A percentile compares a stretch with the other conserved stretches of the same genome.
phyloP scores from a whole-genome alignment of 2,113 vertebrate species.

The Leucopternis melanops region DNA sequence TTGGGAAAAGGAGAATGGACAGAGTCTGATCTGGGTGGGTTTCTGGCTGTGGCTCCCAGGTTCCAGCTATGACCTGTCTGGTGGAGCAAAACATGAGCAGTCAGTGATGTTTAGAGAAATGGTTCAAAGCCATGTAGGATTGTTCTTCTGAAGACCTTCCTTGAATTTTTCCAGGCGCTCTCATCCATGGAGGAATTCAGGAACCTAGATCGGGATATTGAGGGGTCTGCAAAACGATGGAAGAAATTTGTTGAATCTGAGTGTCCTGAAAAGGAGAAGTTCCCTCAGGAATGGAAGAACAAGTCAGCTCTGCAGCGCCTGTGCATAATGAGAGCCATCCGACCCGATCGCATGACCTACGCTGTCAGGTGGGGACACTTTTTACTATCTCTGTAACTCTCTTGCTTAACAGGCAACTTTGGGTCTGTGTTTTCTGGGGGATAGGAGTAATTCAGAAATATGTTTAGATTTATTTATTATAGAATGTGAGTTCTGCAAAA shows the following conservation, averaged over 20 bases:
- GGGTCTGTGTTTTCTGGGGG: not conserved
- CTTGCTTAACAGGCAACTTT: too few relatives aligned
- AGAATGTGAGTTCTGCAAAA: not conserved
- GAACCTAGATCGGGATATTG: slow-evolving; percentile 90
- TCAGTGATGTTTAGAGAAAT: not conserved
- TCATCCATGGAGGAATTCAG: slow-evolving; percentile 87
- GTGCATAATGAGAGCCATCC: slow-evolving; percentile 84
- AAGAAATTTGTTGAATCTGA: slow-evolving; percentile 92
- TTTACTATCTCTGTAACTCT: not conserved
- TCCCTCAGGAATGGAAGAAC: slow-evolving; percentile 96
- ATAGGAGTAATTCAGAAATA: not conserved
- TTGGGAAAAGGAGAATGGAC: not conserved
- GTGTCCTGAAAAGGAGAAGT: slow-evolving; percentile 91
- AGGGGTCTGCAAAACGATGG: slow-evolving; percentile 92
- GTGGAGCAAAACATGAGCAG: not conserved
- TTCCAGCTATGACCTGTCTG: not conserved
- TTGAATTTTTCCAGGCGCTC: slow-evolving; percentile 74
- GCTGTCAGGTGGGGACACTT: slow-evolving; percentile 73
- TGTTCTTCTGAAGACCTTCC: not conserved
- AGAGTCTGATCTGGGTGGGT: not conserved
- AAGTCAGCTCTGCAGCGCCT: slow-evolving; percentile 86
- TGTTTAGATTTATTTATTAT: not conserved
- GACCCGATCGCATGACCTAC: slow-evolving; percentile 86
- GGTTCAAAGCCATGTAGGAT: fast-evolving
- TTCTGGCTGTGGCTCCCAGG: not conserved